phyloP scores from a whole-genome alignment of 2,113 vertebrate genomes.

The Microcebus tavaratra region DNA sequence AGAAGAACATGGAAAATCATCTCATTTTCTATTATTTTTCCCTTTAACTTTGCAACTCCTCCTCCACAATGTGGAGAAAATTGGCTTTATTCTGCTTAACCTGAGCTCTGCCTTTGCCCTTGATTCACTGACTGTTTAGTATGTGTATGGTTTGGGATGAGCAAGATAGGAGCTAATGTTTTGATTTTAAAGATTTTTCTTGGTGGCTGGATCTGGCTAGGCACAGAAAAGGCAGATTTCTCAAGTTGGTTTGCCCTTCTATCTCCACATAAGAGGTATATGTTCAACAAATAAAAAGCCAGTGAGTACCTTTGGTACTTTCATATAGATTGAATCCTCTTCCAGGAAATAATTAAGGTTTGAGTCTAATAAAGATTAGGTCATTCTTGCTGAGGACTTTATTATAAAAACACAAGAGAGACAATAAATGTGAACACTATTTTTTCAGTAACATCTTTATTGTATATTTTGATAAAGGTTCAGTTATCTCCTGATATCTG shows the following conservation, averaged over 20 bases:
- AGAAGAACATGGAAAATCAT: not conserved
- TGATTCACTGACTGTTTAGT: not conserved
- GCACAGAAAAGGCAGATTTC: not conserved
- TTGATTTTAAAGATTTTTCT: conserved; percentile 41
- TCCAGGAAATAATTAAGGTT: not conserved
- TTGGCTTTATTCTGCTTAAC: not conserved
- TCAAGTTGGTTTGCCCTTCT: not conserved
- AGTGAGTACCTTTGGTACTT: not conserved
- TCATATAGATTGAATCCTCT: not conserved
- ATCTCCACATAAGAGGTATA: not conserved
- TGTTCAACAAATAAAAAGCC: not conserved
- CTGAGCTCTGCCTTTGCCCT: not conserved
- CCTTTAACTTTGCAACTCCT: not conserved
- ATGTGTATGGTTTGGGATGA: not conserved
- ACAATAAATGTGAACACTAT: not conserved
- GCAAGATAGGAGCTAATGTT: not conserved
- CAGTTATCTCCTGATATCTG: not conserved
- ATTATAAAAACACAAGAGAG: not conserved
- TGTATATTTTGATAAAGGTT: not conserved
- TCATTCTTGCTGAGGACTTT: not conserved
- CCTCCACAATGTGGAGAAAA: not conserved
- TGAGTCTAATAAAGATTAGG: not conserved
- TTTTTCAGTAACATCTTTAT: not conserved
- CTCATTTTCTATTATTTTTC: not conserved
- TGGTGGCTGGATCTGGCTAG: not conserved